Conservation (phyloP, 2,888 invertebrate genomes). For the Drosophila mercatorum region DNA sequence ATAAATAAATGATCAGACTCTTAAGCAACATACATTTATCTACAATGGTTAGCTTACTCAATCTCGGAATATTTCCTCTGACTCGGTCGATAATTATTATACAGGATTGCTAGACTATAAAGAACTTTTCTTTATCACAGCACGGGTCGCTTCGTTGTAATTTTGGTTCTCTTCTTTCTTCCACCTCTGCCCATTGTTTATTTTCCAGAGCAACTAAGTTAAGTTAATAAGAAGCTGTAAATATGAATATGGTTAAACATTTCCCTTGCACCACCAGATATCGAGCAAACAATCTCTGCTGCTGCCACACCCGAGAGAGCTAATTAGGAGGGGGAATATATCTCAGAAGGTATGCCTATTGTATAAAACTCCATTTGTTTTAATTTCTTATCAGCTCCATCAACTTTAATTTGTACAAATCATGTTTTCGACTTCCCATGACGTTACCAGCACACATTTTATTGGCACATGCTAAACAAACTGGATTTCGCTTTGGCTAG, state of each 20-base stretch:
- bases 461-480: constrained; percentile 50
- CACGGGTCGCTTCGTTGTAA: too few relatives aligned
- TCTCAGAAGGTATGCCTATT: constrained; percentile 4
- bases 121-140: too few relatives aligned
- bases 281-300: not conserved
- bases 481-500: constrained; percentile 41
- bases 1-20: too few relatives aligned
- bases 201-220: not conserved
- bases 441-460: constrained; percentile 23
- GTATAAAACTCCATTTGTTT: constrained; percentile 17
- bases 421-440: constrained; percentile 26
- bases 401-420: constrained; percentile 17
- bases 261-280: not conserved
- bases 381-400: constrained; percentile 26
- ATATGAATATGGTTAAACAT: not conserved
- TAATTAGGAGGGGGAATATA: not conserved
- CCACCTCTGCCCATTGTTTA: not conserved
- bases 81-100: too few relatives aligned
- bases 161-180: too few relatives aligned
- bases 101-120: too few relatives aligned
- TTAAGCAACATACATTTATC: too few relatives aligned
- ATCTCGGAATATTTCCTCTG: not conserved
- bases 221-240: too few relatives aligned
- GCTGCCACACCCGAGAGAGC: not conserved
- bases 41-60: too few relatives aligned